Base-by-base conservation (phyloP, 2,797 vertebrate species). In the Kryptolebias ocellatus region DNA sequence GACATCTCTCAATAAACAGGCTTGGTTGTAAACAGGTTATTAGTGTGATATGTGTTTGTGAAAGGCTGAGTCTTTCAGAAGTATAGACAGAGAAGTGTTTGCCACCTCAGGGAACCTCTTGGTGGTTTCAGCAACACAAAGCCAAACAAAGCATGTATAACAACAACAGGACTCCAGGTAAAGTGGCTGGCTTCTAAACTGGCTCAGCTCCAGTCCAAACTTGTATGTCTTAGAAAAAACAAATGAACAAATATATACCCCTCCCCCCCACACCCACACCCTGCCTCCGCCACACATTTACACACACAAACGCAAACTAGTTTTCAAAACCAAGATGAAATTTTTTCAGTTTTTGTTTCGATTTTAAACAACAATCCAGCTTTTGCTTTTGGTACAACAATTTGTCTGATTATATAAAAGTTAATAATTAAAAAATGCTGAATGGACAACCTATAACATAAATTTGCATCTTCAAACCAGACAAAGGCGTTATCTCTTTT, bases 401-500 rank as follows among this genome's bases (percentile, higher is more conserved):
- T 24, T 24, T 24, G 20, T 24, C 20, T 24, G 20, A 24, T 24
- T 24, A 24, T 24, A 24, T 24, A 24, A 24, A 24, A 24, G 20
- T 24, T 24, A 24, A 24, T 24, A 24, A 24, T 24, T 24, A 24
- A 1, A 24, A 24, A 42, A 12, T 2, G 39, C 1, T 31, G 0
- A 1, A 59, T 34, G 51, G 52, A 58, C 11, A 18, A 29, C 37
- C 18, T 39, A 68, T n/a, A 72, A 20, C 37, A 57, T 9, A 5
- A 53, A 46, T 31, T 44, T 18, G 24, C 42, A 46, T 34, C 44
- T 39, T 53, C 18, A 73, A 64, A 67, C 18, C 31, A 55, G 49
- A 81, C 76, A 34, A 42, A 31, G 18, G 65, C 59, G 65, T 31
- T 70, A 53, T 74, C 53, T 60, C 65, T 44, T 51, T 65, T 53